Conservation (phyloP, 2,888 invertebrate species). For the Nemoura dubitans region DNA sequence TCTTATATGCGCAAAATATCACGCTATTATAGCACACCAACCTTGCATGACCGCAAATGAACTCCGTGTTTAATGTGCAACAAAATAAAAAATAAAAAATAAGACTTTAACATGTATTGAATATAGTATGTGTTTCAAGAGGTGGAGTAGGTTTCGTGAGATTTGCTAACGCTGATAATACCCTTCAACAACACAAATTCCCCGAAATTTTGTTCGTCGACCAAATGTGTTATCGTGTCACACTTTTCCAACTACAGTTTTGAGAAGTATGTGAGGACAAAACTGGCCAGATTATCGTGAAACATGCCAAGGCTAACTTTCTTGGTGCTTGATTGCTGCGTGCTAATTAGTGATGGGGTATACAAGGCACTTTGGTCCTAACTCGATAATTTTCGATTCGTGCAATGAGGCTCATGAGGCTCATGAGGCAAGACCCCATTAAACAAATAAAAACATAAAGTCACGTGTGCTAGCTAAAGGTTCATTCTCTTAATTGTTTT, state of each 20-base stretch:
- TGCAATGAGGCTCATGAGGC: too few species aligned
- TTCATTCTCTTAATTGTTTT: neutral
- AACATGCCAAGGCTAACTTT: neutral
- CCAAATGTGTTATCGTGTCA: neutral
- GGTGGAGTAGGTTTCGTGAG: neutral
- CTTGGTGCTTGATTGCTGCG: neutral
- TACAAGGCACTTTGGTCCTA: neutral
- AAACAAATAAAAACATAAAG: neutral
- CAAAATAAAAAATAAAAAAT: neutral
- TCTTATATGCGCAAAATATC: neutral
- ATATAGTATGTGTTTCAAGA: neutral
- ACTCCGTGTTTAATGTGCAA: neutral
- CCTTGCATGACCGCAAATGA: neutral
- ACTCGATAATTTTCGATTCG: constrained; percentile 5
- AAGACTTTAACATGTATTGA: neutral
- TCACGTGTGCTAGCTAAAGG: too few species aligned
- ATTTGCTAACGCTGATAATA: neutral
- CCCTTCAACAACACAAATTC: neutral
- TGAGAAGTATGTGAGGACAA: neutral
- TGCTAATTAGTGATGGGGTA: neutral
- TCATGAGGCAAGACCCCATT: neutral
- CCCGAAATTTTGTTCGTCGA: neutral
- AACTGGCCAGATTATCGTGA: neutral
- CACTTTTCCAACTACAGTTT: neutral
- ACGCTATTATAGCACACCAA: neutral